Conservation (phyloP, 2,888 invertebrate species). For the Abrostola tripartita region DNA sequence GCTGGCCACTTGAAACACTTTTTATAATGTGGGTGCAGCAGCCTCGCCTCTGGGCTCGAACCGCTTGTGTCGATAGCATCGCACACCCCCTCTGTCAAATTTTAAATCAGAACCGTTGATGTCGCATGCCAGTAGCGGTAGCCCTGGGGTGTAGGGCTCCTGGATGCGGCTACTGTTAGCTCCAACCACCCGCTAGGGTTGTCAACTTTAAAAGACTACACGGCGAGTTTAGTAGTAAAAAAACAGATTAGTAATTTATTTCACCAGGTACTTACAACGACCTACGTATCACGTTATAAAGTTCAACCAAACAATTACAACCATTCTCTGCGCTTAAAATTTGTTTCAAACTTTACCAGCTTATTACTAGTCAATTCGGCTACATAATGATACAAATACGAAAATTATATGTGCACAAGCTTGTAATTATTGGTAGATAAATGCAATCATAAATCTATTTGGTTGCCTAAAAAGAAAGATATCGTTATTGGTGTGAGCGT, state of each 20-base stretch:
- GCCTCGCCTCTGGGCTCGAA: conserved; percentile 10
- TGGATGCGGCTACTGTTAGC: conserved; percentile 14
- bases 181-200: conserved; percentile 25
- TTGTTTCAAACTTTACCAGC: too few relatives aligned
- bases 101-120: conserved; percentile 72
- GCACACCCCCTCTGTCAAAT: conserved; percentile 66
- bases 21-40: not conserved
- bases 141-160: conserved; percentile 58
- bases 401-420: too few relatives aligned
- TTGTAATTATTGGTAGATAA: conserved; percentile 47
- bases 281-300: too few relatives aligned
- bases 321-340: too few relatives aligned
- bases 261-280: too few relatives aligned
- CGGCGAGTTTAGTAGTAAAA: too few relatives aligned
- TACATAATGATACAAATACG: too few relatives aligned
- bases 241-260: too few relatives aligned
- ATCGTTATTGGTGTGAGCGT: conserved; percentile 74
- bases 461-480: conserved; percentile 71
- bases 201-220: too few relatives aligned
- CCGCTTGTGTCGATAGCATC: conserved; percentile 58
- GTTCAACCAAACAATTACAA: too few relatives aligned
- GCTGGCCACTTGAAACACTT: too few relatives aligned
- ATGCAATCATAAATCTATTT: conserved; percentile 76
- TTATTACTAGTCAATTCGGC: too few relatives aligned
- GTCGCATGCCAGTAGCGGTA: conserved; percentile 63